Conservation (phyloP, 2,113 vertebrate species). For the Apus apus region DNA sequence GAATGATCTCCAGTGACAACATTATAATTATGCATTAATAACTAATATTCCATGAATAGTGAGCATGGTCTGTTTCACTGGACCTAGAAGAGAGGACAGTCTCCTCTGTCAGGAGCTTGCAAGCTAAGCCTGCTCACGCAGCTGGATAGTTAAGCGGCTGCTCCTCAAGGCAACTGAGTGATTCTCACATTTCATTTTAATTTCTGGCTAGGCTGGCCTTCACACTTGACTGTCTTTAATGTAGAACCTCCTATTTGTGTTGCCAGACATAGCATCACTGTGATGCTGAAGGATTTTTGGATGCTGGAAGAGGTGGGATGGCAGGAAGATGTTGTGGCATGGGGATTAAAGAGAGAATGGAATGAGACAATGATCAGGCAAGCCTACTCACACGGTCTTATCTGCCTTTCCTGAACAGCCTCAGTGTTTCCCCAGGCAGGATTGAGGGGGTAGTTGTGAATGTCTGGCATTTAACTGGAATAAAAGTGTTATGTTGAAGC, state of each 20-base stretch:
- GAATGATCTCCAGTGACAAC: background rate
- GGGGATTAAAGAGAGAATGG: no score
- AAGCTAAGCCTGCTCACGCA: background rate
- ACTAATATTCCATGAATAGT: background rate
- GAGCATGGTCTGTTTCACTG: background rate
- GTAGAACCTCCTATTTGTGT: background rate
- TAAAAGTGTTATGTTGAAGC: no score
- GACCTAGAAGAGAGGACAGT: background rate
- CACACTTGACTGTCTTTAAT: background rate
- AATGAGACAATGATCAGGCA: no score
- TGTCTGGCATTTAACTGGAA: no score
- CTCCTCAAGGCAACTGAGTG: rapidly evolving
- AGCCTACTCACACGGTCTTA: no score
- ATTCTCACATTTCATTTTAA: background rate
- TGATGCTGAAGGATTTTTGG: background rate
- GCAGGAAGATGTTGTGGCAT: no score
- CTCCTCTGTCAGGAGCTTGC: background rate
- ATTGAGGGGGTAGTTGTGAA: no score
- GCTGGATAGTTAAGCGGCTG: background rate
- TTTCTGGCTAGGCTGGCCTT: background rate
- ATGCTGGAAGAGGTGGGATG: no score
- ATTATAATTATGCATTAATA: background rate
- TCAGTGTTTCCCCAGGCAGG: no score
- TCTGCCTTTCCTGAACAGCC: no score
- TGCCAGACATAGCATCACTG: background rate